Evolutionary conservation across 2,888 invertebrate species (phyloP), one percentile per base, ranked within the genome.

Genomic region (Eupithecia exiguata): DNA sequence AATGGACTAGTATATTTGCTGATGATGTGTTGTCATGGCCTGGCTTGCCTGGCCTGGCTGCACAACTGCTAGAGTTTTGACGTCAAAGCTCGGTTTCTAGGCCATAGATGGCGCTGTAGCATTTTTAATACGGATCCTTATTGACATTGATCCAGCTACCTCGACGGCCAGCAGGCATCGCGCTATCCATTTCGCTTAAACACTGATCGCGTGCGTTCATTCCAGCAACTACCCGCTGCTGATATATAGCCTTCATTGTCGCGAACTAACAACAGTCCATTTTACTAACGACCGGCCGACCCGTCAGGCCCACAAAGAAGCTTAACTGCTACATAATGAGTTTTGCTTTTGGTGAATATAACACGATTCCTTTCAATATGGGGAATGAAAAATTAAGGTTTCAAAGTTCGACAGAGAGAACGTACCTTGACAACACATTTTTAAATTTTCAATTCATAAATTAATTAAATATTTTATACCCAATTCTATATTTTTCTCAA

Each of bases 231-330:
- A 82, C 86, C 86, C 72, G 84, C 80, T 80, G 82, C 86, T 91
- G 90, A 92, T 89, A 87, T 90, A 92, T 90, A 63, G 85, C 83
- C 81, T 86, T 91, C 92, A 92, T 92, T 92, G 92, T 91, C 88
- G 87, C 86, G 83, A 86, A 88, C 91, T 91, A 90, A 91, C 91
- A 90, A 87, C 89, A 86, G 88, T 86, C 87, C 89, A 88, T 91
- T 92, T 85, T 87, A 84, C 84, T 90, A 92, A 92, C 91, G 88
- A 87, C 86, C 84, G 84, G 85, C 84, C 88, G 91, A 88, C 87
- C 89, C 82, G 83, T 87, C 86, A 77, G 76, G 63, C 69, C 71
- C 62, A 77, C 79, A 79, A 79, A 82, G 80, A 82, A 76, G 49
- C 72, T 70, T 74, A 68, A 70, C 75, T 70, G 72, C 38, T 69